Base-by-base conservation (phyloP, 2,888 invertebrate species). In the Troides helena region DNA sequence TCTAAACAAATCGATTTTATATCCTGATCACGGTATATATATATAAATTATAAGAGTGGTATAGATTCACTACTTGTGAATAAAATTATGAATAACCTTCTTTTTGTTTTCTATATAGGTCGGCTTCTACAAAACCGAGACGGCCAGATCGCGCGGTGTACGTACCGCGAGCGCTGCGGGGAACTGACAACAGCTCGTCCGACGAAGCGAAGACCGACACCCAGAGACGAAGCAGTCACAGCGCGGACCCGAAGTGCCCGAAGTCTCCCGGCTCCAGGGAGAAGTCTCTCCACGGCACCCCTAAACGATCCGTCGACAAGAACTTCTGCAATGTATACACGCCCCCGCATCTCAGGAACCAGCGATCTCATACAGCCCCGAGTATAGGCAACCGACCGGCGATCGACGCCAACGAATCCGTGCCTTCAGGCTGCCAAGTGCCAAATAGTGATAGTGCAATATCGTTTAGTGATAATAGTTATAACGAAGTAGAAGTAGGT, bases 71-170 rank as follows among this genome's bases (percentile, higher is more conserved):
- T 30, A 30, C 30, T 30, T 30, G 30, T 30, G 30, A 30, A 30
- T 30, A 30, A 30, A 30, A 30, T 30, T 4, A 39, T 39, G 10
- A 39, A 39, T 10, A 10, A 39, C 7, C 10, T 10, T 10, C 8
- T 39, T 39, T 39, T 39, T 43, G 21, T 25, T 62, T 21, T 25
- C 14, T 50, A 21, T 43, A 68, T 72, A 77, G 76, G 81, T 84
- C 89, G 74, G 87, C 86, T 67, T 84, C 91, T 67, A 79, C 87
- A 62, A 91, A 85, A 76, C 90, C 91, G 61, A 94, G 95, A 70
- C 94, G 96, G 75, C 97, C 97, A 63, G 97, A 97, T 85, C 94
- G 95, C 58, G 96, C 96, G 25, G 95, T 96, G 65, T 97, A 97
- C 91, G 95, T 97, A 72, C 97, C 97, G 72, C 93, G 95, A 80